Conservation (phyloP, 2,888 invertebrate species). For the Artemia sinica region DNA sequence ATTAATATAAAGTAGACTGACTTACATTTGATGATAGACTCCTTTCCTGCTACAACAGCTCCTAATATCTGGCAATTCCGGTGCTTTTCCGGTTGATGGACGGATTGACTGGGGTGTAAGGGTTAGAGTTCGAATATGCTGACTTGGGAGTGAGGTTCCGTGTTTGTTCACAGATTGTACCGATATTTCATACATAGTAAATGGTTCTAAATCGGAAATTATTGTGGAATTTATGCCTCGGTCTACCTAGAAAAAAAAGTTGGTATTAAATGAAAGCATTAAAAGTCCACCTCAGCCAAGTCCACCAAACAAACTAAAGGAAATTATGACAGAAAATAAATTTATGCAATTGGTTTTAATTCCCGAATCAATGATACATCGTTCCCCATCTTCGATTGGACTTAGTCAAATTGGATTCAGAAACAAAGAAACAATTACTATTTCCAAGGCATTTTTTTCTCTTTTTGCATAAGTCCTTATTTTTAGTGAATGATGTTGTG, state of each 20-base stretch:
- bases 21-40: conserved; percentile 46
- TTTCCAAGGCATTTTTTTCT: conserved; percentile 22
- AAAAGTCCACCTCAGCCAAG: background rate
- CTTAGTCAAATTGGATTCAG: too few relatives aligned
- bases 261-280: background rate
- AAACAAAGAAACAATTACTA: too few relatives aligned
- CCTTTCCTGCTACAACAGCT: conserved; percentile 52
- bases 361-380: background rate
- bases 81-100: conserved; percentile 33
- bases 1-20: conserved; percentile 13
- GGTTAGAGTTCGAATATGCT: conserved; percentile 51
- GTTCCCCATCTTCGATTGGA: background rate
- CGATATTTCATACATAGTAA: conserved; percentile 64
- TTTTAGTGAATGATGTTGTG: too few relatives aligned
- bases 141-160: conserved; percentile 58
- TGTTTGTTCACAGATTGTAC: conserved; percentile 53
- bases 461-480: conserved; percentile 19
- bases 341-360: conserved; percentile 4
- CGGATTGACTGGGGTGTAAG: conserved; percentile 36
- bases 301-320: conserved; percentile 4
- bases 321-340: background rate
- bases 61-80: conserved; percentile 54
- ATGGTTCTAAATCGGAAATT: conserved; percentile 47
- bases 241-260: conserved; percentile 34
- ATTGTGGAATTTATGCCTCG: conserved; percentile 41